These are phyloP conservation scores for Brachionus angularis DNA, from an alignment of 1,140 invertebrate species.

Conservation along the genomic window DNA sequence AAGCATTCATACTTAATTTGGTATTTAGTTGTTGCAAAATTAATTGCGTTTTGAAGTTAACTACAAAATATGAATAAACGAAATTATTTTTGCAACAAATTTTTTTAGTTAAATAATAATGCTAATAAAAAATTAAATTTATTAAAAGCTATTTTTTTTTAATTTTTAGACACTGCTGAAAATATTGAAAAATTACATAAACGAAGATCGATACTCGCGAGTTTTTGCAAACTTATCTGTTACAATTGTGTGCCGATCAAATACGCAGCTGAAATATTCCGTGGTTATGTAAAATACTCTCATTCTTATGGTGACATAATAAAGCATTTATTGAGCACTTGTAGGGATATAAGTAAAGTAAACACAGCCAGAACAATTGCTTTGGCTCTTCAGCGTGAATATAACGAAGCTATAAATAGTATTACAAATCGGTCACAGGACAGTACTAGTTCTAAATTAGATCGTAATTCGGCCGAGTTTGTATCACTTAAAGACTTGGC, in stretches of 20 bases:
- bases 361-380: slow-evolving; percentile 91
- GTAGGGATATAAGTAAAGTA: slow-evolving; percentile 93
- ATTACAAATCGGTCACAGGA: slow-evolving; percentile 63
- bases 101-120: too few relatives aligned
- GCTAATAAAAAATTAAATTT: too few relatives aligned
- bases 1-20: not conserved
- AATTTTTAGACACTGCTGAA: slow-evolving; percentile 77
- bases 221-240: slow-evolving; percentile 93
- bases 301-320: slow-evolving; percentile 99
- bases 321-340: slow-evolving; percentile 90
- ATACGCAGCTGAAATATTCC: slow-evolving; percentile 86
- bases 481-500: slow-evolving; percentile 72
- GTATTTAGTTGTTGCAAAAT: too few relatives aligned
- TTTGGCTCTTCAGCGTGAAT: slow-evolving; percentile 70
- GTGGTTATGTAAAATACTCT: slow-evolving; percentile 95
- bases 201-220: slow-evolving; percentile 85
- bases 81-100: too few relatives aligned
- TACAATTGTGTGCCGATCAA: slow-evolving; percentile 91
- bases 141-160: slow-evolving; percentile 47
- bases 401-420: not conserved
- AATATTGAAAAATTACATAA: slow-evolving; percentile 94
- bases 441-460: slow-evolving; percentile 66
- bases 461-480: slow-evolving; percentile 45
- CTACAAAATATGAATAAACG: too few relatives aligned
- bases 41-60: too few relatives aligned